Base-by-base conservation (phyloP, 1,140 invertebrate genomes). In the Augochlora pura region DNA sequence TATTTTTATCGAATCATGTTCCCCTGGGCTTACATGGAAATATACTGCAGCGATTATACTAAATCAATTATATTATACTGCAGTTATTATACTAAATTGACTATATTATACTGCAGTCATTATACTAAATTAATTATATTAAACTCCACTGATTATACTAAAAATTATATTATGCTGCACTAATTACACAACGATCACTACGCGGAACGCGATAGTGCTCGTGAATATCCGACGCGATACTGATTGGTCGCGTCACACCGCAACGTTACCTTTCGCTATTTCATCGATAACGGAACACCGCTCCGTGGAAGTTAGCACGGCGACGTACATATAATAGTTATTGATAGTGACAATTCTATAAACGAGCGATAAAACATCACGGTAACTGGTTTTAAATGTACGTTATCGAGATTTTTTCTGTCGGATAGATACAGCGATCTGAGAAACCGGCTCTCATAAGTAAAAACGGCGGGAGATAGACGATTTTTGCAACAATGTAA, bases 371-470 rank as follows among this genome's bases (percentile, higher is more conserved):
- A 79, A 84, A 69, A 72, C 62, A 49, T 23, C 27, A 21, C 65
- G 46, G 42, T 57, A 25, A 64, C 71, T 14, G 21, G 71, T 86
- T 74, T 60, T 80, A 84, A 80, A 82, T 70, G 83, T 80, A 73
- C 25, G 79, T 62, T 82, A 86, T 84, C 59, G 21, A 0, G 14
- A 39, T 27, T 65, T 85, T 77, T 74, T 8, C n/a, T 46, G 38
- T 18, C 3, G 2, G 18, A 54, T 54, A 21, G 52, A 21, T 54
- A 54, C 52, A 0, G 52, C 6, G 16, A 16, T 54, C 14, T 49
- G 4, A 32, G 32, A 16, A 52, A 52, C 14, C 49, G 49, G 10
- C 46, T 54, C n/a, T 54, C 52, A 18, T 6, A 21, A 54, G 18
- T 5, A 21, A 54, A 21, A 52, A 4, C 16, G 0, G 4, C 0